Evolutionary conservation across 2,888 invertebrate species (phyloP), one percentile per base, ranked within the genome.

Genomic region (Steinernema scapterisci): DNA sequence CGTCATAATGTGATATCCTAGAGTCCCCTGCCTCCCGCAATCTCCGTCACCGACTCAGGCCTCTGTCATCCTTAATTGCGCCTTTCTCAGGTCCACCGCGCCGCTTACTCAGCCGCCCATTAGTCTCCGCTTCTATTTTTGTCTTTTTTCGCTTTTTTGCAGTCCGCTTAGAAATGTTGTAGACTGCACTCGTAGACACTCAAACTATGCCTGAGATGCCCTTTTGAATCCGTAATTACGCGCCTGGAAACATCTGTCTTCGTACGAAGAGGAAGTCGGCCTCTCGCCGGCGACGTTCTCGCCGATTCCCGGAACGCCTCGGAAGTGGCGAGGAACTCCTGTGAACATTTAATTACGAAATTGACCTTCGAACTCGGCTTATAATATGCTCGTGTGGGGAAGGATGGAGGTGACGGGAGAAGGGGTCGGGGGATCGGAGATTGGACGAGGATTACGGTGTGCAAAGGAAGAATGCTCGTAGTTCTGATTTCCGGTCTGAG

Each of bases 271-370:
- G 63, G 63, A 63, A 63, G 63, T 63, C 63, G 31, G 7, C 52
- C 19, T 48, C 48, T 3, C 9, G 19, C 48, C 48, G 11, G 21
- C 52, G 9, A 21, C 52, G 23, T 19, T 52, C 23, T 38, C 38
- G 48, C 7, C 6, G 54, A 25, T 63, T 63, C 63, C 6, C 27
- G 19, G 63, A 63, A 63, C 16, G 38, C 38, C 38, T 27, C 54
- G 19, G 54, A 54, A 54, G 54, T 21, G 38, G 38, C 38, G 38
- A 38, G 38, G 38, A 38, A 16, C 63, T 13, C 19, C 31, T 25
- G 31, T 25, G 63, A 25, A 27, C 63, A 63, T 63, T 63, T 63
- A 63, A 63, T 63, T 63, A 63, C 38, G 63, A 21, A 63, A 63
- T 25, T 63, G 63, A 63, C 63, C 63, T 63, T 63, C 63, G 63